A percentile compares a stretch with the other conserved stretches of the same genome.
These are phyloP conservation scores for Papilio glaucus DNA, from an alignment of 1,140 invertebrate genomes.

Conservation along the genomic window DNA sequence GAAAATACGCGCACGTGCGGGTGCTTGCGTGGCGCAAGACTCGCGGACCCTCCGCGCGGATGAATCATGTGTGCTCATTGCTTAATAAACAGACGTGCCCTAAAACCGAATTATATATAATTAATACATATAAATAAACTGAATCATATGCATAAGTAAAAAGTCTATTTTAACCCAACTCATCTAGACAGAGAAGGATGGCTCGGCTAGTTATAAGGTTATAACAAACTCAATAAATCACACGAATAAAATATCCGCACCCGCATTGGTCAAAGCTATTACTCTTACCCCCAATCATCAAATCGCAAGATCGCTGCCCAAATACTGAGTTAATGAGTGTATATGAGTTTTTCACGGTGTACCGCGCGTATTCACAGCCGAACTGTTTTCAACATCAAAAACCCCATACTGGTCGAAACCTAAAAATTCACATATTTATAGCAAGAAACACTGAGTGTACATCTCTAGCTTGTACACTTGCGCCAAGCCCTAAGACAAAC, in stretches of 20 bases:
- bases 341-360: too few relatives aligned
- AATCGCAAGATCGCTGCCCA: too few relatives aligned
- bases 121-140: not conserved
- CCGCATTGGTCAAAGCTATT: too few relatives aligned
- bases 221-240: too few relatives aligned
- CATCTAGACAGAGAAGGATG: not conserved
- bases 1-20: slow-evolving; percentile 75
- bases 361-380: too few relatives aligned
- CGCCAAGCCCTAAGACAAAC: slow-evolving; percentile 76
- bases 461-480: slow-evolving; percentile 55
- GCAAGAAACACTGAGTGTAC: not conserved
- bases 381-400: too few relatives aligned
- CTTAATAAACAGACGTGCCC: not conserved
- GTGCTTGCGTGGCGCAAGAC: slow-evolving; percentile 63
- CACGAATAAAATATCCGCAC: too few relatives aligned
- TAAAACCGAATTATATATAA: not conserved
- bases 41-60: too few relatives aligned
- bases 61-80: not conserved
- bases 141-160: not conserved
- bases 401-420: not conserved
- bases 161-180: not conserved
- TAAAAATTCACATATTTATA: not conserved
- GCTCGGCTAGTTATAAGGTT: too few relatives aligned
- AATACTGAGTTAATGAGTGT: too few relatives aligned
- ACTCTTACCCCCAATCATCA: too few relatives aligned